Base-by-base conservation (phyloP, 1,140 invertebrate genomes). In the Panulirus ornatus region DNA sequence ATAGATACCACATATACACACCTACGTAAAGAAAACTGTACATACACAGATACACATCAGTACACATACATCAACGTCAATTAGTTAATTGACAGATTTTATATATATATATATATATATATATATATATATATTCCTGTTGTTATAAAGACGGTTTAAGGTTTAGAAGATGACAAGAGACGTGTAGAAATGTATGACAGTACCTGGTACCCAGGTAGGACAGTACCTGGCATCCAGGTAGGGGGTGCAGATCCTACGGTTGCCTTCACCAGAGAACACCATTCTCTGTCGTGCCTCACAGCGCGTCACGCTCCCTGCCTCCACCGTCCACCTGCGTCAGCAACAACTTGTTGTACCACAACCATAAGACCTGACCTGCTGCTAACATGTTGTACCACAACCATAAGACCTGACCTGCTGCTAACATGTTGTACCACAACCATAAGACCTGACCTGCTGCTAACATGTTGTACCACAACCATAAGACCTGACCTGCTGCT, bases 31-130 rank as follows among this genome's bases (percentile, higher is more conserved):
- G 16, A 76, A 22, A 76, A 5, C 27, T 36, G 38, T 36, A 76
- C 73, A 76, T 36, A 76, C 73, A 76, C 73, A 76, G n/a, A 76
- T 36, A 76, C 73, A 76, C 38, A 76, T 38, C 27, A 19, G 22
- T 38, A 76, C 38, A 76, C 38, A 76, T 38, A 76, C 38, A 76
- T 38, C n/a, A n/a, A n/a, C n/a, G n/a, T n/a, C n/a, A n/a, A n/a
- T n/a, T n/a, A n/a, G n/a, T n/a, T n/a, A n/a, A n/a, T n/a, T n/a
- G n/a, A n/a, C n/a, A n/a, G 9, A 19, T 73, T 73, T 11, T 73
- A 34, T 73, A 22, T 73, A 34, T 34, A 73, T 73, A 73, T 73
- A 73, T 22, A 73, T 22, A 73, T 73, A 73, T 73, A 73, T 73
- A 22, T 73, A 73, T 58, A 73, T 73, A 16, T 36, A 79, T 79